phyloP scores from a whole-genome alignment of 2,888 invertebrate species.

The Hololepta plana region DNA sequence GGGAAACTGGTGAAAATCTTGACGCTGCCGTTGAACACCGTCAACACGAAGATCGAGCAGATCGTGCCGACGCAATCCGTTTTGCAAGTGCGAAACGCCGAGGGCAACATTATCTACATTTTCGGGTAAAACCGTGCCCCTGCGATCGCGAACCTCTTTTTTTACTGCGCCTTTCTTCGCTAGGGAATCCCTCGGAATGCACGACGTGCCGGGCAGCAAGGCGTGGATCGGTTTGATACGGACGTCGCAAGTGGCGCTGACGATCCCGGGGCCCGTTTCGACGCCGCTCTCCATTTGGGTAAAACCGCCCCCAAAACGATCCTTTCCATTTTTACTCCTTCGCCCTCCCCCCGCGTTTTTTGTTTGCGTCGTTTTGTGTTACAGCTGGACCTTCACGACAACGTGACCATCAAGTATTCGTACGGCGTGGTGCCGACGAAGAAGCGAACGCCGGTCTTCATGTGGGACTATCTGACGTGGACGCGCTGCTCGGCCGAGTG shows the following conservation, averaged over 20 bases:
- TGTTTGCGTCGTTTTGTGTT: no score
- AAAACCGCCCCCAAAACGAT: conserved; percentile 10
- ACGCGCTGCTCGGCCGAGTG: conserved; percentile 33
- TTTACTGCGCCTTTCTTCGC: neutral
- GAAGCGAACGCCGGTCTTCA: conserved; percentile 25
- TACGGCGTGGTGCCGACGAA: conserved; percentile 10
- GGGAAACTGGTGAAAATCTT: no score
- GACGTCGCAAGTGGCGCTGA: conserved; percentile 23
- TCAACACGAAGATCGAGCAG: conserved; percentile 33
- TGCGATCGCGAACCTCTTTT: conserved; percentile 1
- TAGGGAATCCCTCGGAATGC: conserved; percentile 22
- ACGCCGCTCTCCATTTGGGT: conserved; percentile 31
- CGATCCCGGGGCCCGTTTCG: conserved; percentile 31
- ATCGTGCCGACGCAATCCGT: conserved; percentile 31
- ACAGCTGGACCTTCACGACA: conserved; percentile 11
- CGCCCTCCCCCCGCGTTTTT: no score
- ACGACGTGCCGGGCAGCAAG: conserved; percentile 19
- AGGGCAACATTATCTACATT: conserved; percentile 26
- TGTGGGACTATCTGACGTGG: conserved; percentile 33
- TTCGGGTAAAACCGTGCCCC: conserved; percentile 25
- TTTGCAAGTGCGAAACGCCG: conserved; percentile 27
- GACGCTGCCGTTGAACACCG: no score
- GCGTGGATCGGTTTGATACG: conserved; percentile 24
- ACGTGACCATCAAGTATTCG: conserved; percentile 13
- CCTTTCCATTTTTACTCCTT: no score